phyloP scores from a whole-genome alignment of 2,888 invertebrate genomes.

The Mythimna lalbum region DNA sequence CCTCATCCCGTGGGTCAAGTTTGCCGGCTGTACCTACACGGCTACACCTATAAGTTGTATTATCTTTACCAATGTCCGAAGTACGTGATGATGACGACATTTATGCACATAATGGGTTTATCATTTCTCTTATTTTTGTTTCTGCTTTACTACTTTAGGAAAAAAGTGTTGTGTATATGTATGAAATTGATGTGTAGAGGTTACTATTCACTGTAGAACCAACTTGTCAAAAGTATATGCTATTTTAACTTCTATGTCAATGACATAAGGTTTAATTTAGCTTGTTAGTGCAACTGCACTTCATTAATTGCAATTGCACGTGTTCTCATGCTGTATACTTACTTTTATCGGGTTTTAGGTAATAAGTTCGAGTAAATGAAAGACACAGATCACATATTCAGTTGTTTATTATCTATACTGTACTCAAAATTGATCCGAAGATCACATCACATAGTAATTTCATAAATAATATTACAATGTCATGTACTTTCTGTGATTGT shows the following conservation, averaged over 20 bases:
- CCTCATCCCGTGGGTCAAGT: background rate
- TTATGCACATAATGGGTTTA: background rate
- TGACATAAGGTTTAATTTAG: slow-evolving; percentile 3
- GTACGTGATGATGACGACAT: too few species aligned
- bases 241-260: background rate
- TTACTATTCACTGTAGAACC: background rate
- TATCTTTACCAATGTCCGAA: background rate
- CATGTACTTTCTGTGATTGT: slow-evolving; percentile 90
- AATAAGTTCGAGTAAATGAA: slow-evolving; percentile 71
- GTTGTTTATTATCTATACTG: slow-evolving; percentile 94
- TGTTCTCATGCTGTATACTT: background rate
- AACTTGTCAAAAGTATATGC: background rate
- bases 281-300: background rate
- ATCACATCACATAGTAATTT: slow-evolving; percentile 94
- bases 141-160: background rate
- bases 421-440: slow-evolving; percentile 94
- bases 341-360: slow-evolving; percentile 8
- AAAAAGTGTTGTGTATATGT: background rate
- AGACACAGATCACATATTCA: slow-evolving; percentile 91
- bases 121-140: background rate
- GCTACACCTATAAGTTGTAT: background rate
- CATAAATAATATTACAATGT: slow-evolving; percentile 91
- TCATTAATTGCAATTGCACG: too few species aligned
- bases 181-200: background rate
- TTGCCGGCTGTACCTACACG: too few species aligned